Percentiles rank a stretch among this genome's conserved stretches.
Evolutionary conservation across 2,888 invertebrate genomes (phyloP).

Genomic region (Dolomedes plantarius): DNA sequence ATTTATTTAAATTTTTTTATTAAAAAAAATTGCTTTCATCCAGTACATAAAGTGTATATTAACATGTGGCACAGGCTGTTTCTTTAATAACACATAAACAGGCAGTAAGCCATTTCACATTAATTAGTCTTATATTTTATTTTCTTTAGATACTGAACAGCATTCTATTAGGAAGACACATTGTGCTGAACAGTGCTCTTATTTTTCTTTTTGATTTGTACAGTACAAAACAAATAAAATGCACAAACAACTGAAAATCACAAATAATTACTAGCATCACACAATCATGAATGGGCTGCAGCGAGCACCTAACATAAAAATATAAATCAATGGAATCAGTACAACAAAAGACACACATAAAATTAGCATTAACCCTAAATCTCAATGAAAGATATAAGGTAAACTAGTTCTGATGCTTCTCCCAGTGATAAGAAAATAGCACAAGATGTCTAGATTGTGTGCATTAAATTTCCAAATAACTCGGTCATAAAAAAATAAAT

Average conservation of each 20-base stretch:
- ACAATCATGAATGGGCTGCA: conserved; percentile 28
- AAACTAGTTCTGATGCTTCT: background rate
- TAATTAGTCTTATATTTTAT: conserved; percentile 28
- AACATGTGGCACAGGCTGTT: conserved; percentile 71
- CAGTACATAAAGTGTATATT: conserved; percentile 71
- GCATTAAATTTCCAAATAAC: too few species aligned
- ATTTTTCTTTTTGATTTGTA: conserved; percentile 53
- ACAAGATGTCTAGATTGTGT: too few species aligned
- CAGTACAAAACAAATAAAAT: conserved; percentile 43
- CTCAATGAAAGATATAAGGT: background rate
- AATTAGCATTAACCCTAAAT: background rate
- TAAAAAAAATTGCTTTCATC: conserved; percentile 67
- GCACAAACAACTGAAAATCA: conserved; percentile 37
- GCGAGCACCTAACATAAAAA: conserved; percentile 17
- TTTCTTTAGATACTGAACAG: conserved; percentile 69
- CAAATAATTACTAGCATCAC: conserved; percentile 27
- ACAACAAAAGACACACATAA: conserved; percentile 10
- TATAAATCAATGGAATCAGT: conserved; percentile 9
- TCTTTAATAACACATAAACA: conserved; percentile 52
- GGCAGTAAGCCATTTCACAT: conserved; percentile 59
- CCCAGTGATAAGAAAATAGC: too few species aligned
- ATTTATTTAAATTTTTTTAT: conserved; percentile 51
- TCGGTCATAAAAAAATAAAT: too few species aligned
- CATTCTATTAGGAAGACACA: conserved; percentile 71
- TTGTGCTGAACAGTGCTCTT: conserved; percentile 71